A percentile compares a stretch with the other conserved stretches of the same genome.
These are phyloP conservation scores for Didymodactylos carnosus DNA, from an alignment of 2,888 invertebrate genomes.

Conservation along the genomic window DNA sequence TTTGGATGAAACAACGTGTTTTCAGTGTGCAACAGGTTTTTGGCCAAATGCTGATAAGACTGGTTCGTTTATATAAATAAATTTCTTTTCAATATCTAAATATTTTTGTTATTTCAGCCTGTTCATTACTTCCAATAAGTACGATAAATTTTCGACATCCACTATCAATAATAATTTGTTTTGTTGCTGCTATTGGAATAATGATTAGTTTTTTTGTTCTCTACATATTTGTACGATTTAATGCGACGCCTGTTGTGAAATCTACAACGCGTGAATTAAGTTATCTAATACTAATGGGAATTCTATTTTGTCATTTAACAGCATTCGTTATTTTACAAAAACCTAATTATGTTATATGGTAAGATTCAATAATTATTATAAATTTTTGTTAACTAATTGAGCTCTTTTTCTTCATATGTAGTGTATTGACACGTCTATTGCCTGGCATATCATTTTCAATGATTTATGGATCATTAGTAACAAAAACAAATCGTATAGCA, in stretches of 20 bases:
- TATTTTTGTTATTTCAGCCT: constrained; percentile 34
- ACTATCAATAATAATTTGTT: constrained; percentile 45
- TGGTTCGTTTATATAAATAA: constrained; percentile 32
- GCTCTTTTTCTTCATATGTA: too few species aligned
- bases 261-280: constrained; percentile 57
- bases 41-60: constrained; percentile 47
- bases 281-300: constrained; percentile 55
- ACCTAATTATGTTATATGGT: background rate
- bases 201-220: constrained; percentile 55
- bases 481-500: constrained; percentile 89
- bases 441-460: constrained; percentile 87
- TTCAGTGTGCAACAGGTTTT: constrained; percentile 44
- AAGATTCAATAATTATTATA: too few species aligned
- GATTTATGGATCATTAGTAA: constrained; percentile 81
- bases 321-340: constrained; percentile 11
- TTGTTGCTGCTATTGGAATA: constrained; percentile 61
- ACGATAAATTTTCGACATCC: constrained; percentile 45
- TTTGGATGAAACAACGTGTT: constrained; percentile 42
- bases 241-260: constrained; percentile 86
- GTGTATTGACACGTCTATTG: constrained; percentile 70
- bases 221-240: constrained; percentile 60
- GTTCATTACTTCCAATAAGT: constrained; percentile 44
- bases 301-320: constrained; percentile 24
- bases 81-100: constrained; percentile 15
- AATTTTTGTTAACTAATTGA: constrained; percentile 58